Percentiles rank a stretch among this genome's conserved stretches.
Conservation (phyloP, 2,888 invertebrate genomes). For the Clistopyga incitator region DNA sequence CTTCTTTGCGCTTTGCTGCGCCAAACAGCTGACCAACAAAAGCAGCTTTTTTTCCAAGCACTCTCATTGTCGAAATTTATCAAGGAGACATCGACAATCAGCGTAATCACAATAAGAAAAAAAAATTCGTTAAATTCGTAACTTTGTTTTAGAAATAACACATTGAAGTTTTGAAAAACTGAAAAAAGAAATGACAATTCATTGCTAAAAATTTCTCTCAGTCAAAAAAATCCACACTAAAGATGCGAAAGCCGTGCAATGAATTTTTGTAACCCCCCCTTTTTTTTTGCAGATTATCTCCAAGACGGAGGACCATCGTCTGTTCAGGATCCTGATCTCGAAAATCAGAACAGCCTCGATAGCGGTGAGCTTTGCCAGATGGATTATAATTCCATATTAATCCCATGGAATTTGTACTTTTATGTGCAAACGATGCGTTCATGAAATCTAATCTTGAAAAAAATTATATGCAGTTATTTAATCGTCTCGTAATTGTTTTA, state of each 20-base stretch:
- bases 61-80: background rate
- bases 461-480: background rate
- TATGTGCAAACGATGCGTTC: background rate
- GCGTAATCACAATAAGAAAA: no score
- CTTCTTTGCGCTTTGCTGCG: background rate
- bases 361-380: slow-evolving; percentile 75
- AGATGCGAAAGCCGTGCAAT: no score
- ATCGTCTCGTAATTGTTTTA: background rate
- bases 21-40: background rate
- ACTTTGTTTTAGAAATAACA: no score
- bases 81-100: no score
- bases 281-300: slow-evolving; percentile 75
- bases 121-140: no score
- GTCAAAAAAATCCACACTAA: no score
- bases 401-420: background rate
- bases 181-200: no score
- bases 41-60: background rate
- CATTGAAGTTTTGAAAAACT: no score
- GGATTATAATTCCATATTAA: background rate
- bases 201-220: no score
- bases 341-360: slow-evolving; percentile 81
- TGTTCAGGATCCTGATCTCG: slow-evolving; percentile 76
- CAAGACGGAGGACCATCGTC: slow-evolving; percentile 73
- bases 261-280: background rate
- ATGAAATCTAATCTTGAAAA: background rate